A percentile compares a stretch with the other conserved stretches of the same genome.
phyloP scores from a whole-genome alignment of 2,888 invertebrate genomes.

The Hemithea aestivaria region DNA sequence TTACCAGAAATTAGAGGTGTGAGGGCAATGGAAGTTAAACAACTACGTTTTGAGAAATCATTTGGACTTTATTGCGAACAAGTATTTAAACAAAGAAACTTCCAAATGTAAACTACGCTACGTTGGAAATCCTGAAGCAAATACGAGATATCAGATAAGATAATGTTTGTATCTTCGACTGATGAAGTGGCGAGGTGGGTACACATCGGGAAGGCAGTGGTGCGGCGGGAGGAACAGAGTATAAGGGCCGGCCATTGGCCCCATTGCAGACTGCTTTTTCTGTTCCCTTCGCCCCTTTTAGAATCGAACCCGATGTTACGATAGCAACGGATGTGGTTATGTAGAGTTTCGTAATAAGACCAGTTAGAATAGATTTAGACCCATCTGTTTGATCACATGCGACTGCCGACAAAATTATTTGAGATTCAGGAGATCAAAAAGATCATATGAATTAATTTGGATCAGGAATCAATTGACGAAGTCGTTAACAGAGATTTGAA shows the following conservation, averaged over 20 bases:
- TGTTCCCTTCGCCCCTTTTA: conserved; percentile 36
- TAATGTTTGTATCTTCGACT: conserved; percentile 8
- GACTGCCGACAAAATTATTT: not conserved
- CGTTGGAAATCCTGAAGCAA: conserved; percentile 1
- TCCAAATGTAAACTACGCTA: too few relatives aligned
- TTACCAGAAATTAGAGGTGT: too few relatives aligned
- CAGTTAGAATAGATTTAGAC: too few relatives aligned
- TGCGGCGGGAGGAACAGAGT: conserved; percentile 22
- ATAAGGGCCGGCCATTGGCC: conserved; percentile 55
- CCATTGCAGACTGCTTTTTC: conserved; percentile 42
- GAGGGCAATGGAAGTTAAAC: too few relatives aligned
- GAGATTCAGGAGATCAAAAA: not conserved
- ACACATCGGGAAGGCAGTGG: conserved; percentile 28
- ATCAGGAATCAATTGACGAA: conserved; percentile 8
- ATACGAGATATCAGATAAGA: conserved; percentile 11
- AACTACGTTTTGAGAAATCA: too few relatives aligned
- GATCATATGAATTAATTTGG: conserved; percentile 1
- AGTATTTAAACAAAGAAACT: too few relatives aligned
- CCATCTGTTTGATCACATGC: not conserved
- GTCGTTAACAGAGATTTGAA: conserved; percentile 5
- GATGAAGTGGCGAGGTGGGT: conserved; percentile 12
- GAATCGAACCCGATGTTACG: conserved; percentile 29
- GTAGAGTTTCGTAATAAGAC: not conserved
- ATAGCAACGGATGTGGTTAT: conserved; percentile 9
- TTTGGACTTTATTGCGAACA: too few relatives aligned